Percentiles rank a stretch among this genome's conserved stretches.
phyloP scores from a whole-genome alignment of 2,797 vertebrate species.

The Tolypeutes matacus region DNA sequence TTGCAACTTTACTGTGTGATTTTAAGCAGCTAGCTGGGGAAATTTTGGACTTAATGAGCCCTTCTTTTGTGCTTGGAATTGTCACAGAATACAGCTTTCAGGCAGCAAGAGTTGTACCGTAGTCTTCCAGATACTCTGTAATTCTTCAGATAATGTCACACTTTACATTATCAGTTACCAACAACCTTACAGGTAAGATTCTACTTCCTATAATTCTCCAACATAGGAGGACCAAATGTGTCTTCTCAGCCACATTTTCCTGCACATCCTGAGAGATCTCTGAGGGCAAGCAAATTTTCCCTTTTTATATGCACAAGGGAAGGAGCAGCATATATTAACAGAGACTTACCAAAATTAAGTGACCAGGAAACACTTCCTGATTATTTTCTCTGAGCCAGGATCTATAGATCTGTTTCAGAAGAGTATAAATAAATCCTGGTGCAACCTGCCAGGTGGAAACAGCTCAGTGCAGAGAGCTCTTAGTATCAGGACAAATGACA shows the following conservation, averaged over 20 bases:
- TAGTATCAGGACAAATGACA: background rate
- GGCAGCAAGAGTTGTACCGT: constrained; percentile 30
- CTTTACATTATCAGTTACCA: background rate
- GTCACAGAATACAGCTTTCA: constrained; percentile 71
- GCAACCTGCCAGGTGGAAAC: background rate
- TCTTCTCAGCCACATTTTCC: background rate
- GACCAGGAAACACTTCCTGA: background rate
- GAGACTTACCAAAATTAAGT: background rate
- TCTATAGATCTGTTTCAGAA: background rate
- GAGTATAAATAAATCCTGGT: background rate
- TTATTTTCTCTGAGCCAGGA: background rate
- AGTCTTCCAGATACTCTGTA: constrained; percentile 57
- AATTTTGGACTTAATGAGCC: constrained; percentile 75
- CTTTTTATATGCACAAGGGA: background rate
- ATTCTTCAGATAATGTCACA: constrained; percentile 3
- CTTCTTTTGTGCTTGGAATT: constrained; percentile 71
- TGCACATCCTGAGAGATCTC: background rate
- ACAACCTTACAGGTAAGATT: background rate
- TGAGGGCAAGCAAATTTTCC: constrained; percentile 14
- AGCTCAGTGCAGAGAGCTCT: background rate
- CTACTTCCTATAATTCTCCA: constrained; percentile 1
- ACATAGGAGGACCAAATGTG: background rate
- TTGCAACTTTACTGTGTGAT: constrained; percentile 52
- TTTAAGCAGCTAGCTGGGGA: constrained; percentile 73
- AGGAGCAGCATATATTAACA: background rate